Base-by-base conservation (phyloP, 2,888 invertebrate species). In the Steinernema carpocapsae region DNA sequence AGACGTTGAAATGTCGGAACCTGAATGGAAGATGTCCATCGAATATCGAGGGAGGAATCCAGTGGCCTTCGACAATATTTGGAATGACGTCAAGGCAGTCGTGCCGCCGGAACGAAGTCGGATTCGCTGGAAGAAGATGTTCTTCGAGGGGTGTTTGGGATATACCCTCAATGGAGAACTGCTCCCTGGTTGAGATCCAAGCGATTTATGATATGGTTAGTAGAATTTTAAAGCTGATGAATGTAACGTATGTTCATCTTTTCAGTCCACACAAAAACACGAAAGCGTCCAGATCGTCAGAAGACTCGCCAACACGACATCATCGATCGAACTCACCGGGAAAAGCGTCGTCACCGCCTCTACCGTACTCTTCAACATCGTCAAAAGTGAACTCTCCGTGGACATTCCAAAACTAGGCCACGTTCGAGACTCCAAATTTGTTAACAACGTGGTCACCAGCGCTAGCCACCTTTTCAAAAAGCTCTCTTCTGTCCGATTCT, bases 21-120 rank as follows among this genome's bases (percentile, higher is more conserved):
- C 56, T 84, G 19, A 19, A 75, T 1, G 83, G 80, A 64, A 77
- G 81, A 14, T 86, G 86, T 72, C 83, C 86, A 6, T 79, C 84
- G 6, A 77, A 83, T 73, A 83, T 83, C 10, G 85, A 85, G 71
- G 75, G 77, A 43, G 85, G 83, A 45, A 80, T 86, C 32, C 83
- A 83, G 70, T 86, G 86, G 86, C 84, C 85, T 12, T 80, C 82
- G 0, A 85, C 84, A 19, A 72, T 77, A n/a, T 80, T 32, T 42
- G 80, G 80, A 22, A 76, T 70, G 10, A 72, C 71, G 14, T 79
- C 82, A 0, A 42, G 80, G 26, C 80, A 82, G 51, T 84, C 84
- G 0, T 84, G 84, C 73, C 77, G 79, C 19, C 70, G 80, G 12
- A 37, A 52, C 17, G 76, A 82, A 76, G 79, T 79, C 45, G 85